phyloP scores from a whole-genome alignment of 2,797 vertebrate genomes.

The Pteropus rufus region DNA sequence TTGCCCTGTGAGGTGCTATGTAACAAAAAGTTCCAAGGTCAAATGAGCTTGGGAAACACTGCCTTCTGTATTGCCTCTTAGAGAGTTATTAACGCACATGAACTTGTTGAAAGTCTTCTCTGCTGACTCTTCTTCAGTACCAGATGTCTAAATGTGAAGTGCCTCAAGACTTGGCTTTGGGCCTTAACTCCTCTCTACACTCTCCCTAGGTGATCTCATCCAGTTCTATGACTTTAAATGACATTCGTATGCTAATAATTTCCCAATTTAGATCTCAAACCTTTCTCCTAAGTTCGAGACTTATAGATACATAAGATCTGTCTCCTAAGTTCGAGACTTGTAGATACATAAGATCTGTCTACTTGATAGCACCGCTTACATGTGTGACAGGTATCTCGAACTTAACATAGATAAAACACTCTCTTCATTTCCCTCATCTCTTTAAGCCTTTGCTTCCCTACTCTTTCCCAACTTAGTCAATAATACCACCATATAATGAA shows the following conservation, averaged over 20 bases:
- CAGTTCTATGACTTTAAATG: not conserved
- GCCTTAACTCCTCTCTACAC: not conserved
- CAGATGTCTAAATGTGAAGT: slow-evolving; percentile 33
- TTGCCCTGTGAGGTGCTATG: not conserved
- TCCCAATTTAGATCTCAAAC: not conserved
- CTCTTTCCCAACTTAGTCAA: not conserved
- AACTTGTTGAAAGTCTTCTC: not conserved
- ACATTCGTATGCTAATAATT: not conserved
- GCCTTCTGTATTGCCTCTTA: not conserved
- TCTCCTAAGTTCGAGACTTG: not conserved
- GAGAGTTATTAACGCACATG: not conserved
- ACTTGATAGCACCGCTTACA: not conserved
- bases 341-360: not conserved
- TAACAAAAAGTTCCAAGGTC: not conserved
- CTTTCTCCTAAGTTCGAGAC: not conserved
- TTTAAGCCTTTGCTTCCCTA: slow-evolving; percentile 21
- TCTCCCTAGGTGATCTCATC: not conserved
- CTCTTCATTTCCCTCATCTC: not conserved
- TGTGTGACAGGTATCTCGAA: not conserved
- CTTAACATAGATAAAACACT: not conserved
- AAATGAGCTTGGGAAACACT: not conserved
- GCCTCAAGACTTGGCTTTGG: not conserved
- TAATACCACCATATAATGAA: not conserved
- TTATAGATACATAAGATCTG: not conserved
- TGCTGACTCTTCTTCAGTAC: not conserved